Conservation (phyloP, 2,113 vertebrate genomes). For the Cyprinodon variegatus region DNA sequence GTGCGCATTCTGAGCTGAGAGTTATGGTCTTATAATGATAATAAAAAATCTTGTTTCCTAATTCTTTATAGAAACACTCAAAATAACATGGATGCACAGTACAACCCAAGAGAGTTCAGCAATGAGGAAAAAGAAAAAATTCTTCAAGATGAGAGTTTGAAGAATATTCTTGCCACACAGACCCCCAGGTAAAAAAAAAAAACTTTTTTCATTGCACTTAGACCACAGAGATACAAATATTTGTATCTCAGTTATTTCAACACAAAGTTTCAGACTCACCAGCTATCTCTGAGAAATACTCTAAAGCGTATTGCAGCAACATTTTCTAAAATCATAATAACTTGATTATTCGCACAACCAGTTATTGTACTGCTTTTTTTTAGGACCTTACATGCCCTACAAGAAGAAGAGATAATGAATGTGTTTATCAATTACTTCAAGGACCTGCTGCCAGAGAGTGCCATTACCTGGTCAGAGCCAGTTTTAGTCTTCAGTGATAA, state of each 20-base stretch:
- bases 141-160: conserved; percentile 76
- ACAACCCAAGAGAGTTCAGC: conserved; percentile 80
- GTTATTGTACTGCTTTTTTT: conserved; percentile 6
- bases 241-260: no score
- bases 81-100: conserved; percentile 84
- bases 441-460: conserved; percentile 57
- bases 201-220: background rate
- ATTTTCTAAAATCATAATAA: background rate
- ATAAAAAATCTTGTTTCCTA: background rate
- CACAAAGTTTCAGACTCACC: background rate
- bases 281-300: background rate
- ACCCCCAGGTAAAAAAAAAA: conserved; percentile 76
- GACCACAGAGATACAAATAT: no score
- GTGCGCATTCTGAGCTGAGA: no score
- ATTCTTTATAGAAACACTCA: conserved; percentile 79
- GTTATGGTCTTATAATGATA: no score
- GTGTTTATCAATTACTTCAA: conserved; percentile 87
- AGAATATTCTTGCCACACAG: conserved; percentile 77
- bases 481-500: conserved; percentile 81
- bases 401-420: conserved; percentile 89
- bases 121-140: conserved; percentile 76
- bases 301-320: background rate
- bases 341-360: background rate
- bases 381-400: conserved; percentile 86
- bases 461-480: conserved; percentile 60